These are phyloP conservation scores for Theocolax elegans DNA, from an alignment of 1,140 invertebrate genomes.

Conservation along the genomic window DNA sequence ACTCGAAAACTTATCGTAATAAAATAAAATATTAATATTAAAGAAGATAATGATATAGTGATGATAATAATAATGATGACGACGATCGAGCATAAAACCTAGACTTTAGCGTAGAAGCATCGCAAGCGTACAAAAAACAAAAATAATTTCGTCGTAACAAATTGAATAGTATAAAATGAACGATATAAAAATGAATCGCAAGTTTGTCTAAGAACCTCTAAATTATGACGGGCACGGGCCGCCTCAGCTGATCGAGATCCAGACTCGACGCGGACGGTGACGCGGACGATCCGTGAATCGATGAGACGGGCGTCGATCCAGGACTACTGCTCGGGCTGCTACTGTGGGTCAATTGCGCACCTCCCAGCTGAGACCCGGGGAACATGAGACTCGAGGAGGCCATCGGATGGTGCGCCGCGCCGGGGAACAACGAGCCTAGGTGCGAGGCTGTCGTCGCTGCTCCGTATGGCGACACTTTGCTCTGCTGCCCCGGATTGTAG, in stretches of 20 bases:
- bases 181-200: no score
- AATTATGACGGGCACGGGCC: conserved; percentile 71
- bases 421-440: neutral
- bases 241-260: conserved; percentile 63
- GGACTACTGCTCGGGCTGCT: conserved; percentile 43
- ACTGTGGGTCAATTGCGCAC: neutral
- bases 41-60: no score
- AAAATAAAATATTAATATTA: no score
- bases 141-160: no score
- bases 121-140: no score
- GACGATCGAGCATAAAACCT: no score
- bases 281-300: conserved; percentile 58
- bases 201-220: conserved; percentile 58
- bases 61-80: no score
- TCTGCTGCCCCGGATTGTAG: conserved; percentile 45
- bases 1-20: no score
- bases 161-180: no score
- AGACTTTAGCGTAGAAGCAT: no score
- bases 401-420: conserved; percentile 19
- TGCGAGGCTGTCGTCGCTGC: conserved; percentile 65
- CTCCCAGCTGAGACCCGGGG: neutral
- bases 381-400: conserved; percentile 32
- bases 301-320: conserved; percentile 48
- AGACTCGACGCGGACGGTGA: conserved; percentile 51
- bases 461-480: conserved; percentile 1